These are phyloP conservation scores for Gymnothorax javanicus DNA, from an alignment of 2,797 vertebrate genomes.

Conservation along the genomic window DNA sequence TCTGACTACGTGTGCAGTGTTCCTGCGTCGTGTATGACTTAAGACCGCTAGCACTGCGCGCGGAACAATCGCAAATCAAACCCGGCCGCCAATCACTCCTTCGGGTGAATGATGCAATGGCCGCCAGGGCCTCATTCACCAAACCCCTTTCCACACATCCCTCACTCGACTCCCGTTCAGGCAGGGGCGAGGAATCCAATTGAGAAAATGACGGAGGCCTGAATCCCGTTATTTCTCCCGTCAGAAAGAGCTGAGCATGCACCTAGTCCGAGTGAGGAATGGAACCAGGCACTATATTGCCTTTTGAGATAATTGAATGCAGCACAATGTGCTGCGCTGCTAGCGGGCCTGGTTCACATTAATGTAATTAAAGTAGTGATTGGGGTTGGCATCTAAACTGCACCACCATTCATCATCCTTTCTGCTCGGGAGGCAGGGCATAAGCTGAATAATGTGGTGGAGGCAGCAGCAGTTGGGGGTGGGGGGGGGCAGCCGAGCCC, in stretches of 20 bases:
- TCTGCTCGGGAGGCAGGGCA: neutral
- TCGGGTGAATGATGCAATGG: neutral
- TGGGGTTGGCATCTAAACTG: slow-evolving; percentile 5
- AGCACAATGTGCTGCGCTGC: neutral
- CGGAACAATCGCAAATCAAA: neutral
- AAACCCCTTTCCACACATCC: neutral
- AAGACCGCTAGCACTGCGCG: neutral
- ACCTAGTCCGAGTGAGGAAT: neutral
- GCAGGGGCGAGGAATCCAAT: neutral
- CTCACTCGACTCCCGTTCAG: neutral
- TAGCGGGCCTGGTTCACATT: neutral
- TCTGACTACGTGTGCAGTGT: neutral
- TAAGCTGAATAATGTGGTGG: neutral
- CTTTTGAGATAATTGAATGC: slow-evolving; percentile 17
- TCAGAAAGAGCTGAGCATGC: slow-evolving; percentile 8
- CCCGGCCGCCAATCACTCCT: neutral
- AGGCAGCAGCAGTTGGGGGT: neutral
- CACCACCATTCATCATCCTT: neutral
- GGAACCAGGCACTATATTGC: neutral
- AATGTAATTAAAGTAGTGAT: slow-evolving; percentile 19
- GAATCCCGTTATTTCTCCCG: neutral
- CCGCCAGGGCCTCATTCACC: neutral
- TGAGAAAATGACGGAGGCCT: neutral
- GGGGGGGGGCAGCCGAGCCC: neutral
- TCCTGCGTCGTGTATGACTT: neutral